Conservation (phyloP, 2,888 invertebrate genomes). For the Xestia ashworthii region DNA sequence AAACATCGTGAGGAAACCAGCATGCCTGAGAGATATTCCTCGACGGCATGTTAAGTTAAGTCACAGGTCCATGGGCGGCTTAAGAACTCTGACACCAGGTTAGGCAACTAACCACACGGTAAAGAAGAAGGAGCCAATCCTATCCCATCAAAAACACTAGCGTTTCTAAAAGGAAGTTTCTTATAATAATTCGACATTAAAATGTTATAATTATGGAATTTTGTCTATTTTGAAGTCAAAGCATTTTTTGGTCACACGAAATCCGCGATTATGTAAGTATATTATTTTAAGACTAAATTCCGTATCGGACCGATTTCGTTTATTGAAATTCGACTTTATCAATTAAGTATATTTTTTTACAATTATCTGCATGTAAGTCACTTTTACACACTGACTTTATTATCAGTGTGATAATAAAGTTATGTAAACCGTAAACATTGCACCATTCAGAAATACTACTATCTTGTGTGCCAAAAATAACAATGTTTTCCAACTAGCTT, state of each 20-base stretch:
- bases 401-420: slow-evolving; percentile 10
- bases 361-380: too few relatives aligned
- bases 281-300: neutral
- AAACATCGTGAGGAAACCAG: too few relatives aligned
- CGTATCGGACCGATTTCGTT: neutral
- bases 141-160: neutral
- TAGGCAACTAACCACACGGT: too few relatives aligned
- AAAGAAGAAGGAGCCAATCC: too few relatives aligned
- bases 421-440: slow-evolving; percentile 33
- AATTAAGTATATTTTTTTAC: slow-evolving; percentile 6
- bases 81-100: too few relatives aligned
- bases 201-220: neutral
- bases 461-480: slow-evolving; percentile 19
- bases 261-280: neutral
- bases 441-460: slow-evolving; percentile 24
- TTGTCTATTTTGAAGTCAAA: neutral
- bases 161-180: neutral
- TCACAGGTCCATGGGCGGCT: too few relatives aligned
- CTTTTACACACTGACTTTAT: neutral
- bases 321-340: slow-evolving; percentile 8
- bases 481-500: neutral
- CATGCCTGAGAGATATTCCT: too few relatives aligned
- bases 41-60: too few relatives aligned
- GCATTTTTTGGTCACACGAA: neutral
- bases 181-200: neutral